Conservation (phyloP, 2,797 vertebrate genomes). For the Acropternis orthonyx region DNA sequence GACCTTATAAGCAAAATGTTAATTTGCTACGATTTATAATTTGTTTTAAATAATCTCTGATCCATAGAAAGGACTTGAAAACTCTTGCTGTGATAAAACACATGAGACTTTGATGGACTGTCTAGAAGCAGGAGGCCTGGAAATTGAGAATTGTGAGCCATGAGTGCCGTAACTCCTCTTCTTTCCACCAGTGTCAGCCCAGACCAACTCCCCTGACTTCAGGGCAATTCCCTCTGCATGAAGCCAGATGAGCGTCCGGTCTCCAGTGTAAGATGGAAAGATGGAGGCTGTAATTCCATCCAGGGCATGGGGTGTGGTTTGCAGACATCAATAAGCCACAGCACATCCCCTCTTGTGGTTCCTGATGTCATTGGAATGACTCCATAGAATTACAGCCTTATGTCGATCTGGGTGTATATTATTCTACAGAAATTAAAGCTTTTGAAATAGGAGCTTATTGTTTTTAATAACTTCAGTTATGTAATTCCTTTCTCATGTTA, state of each 20-base stretch:
- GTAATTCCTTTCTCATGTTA: constrained; percentile 72
- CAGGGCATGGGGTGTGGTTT: background rate
- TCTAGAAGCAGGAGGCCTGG: background rate
- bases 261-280: background rate
- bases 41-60: background rate
- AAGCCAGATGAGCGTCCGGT: background rate
- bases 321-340: constrained; percentile 31
- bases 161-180: background rate
- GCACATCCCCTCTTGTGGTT: constrained; percentile 33
- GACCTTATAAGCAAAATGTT: background rate
- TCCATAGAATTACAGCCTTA: constrained; percentile 40
- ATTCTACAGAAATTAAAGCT: constrained; percentile 57
- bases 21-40: background rate
- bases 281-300: constrained; percentile 31
- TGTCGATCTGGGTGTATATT: constrained; percentile 38
- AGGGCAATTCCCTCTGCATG: background rate
- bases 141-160: background rate
- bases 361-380: constrained; percentile 69
- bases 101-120: too few species aligned
- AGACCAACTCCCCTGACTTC: background rate
- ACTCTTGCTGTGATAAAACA: background rate
- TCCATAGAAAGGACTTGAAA: background rate
- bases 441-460: constrained; percentile 76
- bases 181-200: background rate
- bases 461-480: constrained; percentile 74